A percentile compares a stretch with the other conserved stretches of the same genome.
phyloP scores from a whole-genome alignment of 2,113 vertebrate species.

The Alethe castanea region DNA sequence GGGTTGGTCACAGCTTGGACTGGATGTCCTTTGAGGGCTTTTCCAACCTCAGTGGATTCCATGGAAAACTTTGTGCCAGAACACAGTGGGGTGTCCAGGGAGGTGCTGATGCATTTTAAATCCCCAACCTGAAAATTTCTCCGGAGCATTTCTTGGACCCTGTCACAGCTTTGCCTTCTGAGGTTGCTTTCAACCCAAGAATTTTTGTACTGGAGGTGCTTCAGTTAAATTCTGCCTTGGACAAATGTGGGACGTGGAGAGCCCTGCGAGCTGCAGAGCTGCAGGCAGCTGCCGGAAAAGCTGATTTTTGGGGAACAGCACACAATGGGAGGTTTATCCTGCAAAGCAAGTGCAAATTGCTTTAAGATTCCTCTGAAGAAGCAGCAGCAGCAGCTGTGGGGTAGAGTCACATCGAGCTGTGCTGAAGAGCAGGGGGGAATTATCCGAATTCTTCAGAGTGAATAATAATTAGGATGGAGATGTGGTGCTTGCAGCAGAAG shows the following conservation, averaged over 20 bases:
- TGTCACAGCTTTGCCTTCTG: neutral
- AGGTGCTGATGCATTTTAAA: neutral
- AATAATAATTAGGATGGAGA: neutral
- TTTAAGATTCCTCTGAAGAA: neutral
- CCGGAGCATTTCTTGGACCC: neutral
- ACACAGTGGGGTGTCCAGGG: rapidly evolving
- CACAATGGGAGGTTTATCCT: neutral
- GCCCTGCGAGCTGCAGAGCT: neutral
- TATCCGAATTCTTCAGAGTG: neutral
- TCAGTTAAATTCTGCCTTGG: neutral
- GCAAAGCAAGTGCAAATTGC: neutral
- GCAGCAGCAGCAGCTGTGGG: neutral
- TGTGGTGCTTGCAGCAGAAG: neutral
- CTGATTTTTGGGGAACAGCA: neutral
- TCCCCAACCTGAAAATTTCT: neutral
- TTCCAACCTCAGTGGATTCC: neutral
- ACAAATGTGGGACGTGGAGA: neutral
- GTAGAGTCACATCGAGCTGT: neutral
- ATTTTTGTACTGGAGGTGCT: neutral
- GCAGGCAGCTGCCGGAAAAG: neutral
- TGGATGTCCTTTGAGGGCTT: neutral
- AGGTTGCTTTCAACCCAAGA: neutral
- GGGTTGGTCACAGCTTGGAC: neutral
- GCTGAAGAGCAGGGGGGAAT: neutral
- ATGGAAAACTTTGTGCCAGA: neutral